Conservation (phyloP, 2,888 invertebrate species). For the Brachypalpus laphriformis region DNA sequence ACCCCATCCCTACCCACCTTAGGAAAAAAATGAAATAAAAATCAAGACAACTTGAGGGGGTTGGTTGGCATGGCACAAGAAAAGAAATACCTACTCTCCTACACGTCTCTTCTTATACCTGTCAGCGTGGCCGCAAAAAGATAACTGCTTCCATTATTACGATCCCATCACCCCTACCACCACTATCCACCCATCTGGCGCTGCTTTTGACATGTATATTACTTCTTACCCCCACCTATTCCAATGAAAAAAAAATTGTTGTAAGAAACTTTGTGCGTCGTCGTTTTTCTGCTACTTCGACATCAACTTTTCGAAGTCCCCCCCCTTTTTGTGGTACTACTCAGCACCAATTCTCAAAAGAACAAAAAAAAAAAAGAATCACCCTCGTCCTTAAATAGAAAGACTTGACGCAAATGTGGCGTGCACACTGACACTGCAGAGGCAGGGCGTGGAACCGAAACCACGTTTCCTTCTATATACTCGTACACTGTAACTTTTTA, state of each 20-base stretch:
- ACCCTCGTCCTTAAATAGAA: not conserved
- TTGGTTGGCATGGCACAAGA: not conserved
- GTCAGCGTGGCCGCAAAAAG: slow-evolving; percentile 44
- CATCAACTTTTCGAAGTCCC: slow-evolving; percentile 11
- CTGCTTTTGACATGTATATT: slow-evolving; percentile 55
- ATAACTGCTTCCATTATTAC: slow-evolving; percentile 57
- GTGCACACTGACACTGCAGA: slow-evolving; percentile 20
- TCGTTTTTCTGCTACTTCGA: not conserved
- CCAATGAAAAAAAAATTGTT: not conserved
- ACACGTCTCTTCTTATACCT: slow-evolving; percentile 17
- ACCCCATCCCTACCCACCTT: not conserved
- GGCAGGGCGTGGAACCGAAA: not conserved
- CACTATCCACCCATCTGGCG: not conserved
- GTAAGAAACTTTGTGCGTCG: slow-evolving; percentile 21
- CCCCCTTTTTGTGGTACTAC: not conserved
- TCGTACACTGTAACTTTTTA: slow-evolving; percentile 9
- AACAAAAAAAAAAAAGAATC: not conserved
- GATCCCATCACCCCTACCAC: slow-evolving; percentile 3
- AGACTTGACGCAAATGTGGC: slow-evolving; percentile 26
- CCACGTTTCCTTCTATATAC: not conserved
- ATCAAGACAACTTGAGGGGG: not conserved
- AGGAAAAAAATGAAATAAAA: slow-evolving; percentile 2
- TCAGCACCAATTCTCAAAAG: not conserved
- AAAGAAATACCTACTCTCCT: not conserved
- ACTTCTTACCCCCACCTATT: slow-evolving; percentile 1